Evolutionary conservation across 2,888 invertebrate genomes (phyloP), one percentile per base, ranked within the genome.

Genomic region (Camptogramma bilineatum): DNA sequence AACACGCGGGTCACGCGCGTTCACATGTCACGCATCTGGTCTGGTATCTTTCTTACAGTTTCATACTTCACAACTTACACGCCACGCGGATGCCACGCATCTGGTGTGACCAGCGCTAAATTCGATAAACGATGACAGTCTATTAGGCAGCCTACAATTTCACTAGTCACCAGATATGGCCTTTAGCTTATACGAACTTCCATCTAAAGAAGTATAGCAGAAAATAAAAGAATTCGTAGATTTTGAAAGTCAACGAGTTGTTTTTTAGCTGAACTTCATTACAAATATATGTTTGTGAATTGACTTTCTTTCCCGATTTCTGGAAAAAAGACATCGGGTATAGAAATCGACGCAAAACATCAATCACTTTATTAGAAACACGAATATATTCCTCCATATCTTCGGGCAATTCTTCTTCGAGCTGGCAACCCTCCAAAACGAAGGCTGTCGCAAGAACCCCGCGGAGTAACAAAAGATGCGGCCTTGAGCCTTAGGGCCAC

Each of bases 381-480:
- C 50, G 58, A 54, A 64, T 61, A 55, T 54, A 55, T 44, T 51
- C 53, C 58, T 19, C 34, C 44, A 16, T 57, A 50, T 57, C 59
- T 51, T 46, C 34, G 4, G 62, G 52, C 52, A 62, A 62, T 64
- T 54, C 62, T 62, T 59, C 52, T 64, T 62, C 55, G 21, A 46
- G 39, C 59, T 70, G 69, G 69, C 69, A 63, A 51, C 10, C 50
- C 18, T 58, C 69, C 69, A 70, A 65, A 55, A 61, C 13, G 53
- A 21, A 57, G 57, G 44, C 16, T 61, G 50, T 24, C 24, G 31
- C 24, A 52, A 0, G 17, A 52, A 31, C 0, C 39, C 55, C 46
- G n/a, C 4, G 44, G 55, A 55, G 21, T 50, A 48, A 17, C 16
- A 46, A 17, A 54, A 44, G 16, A 50, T 28, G 34, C 34, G 44